Base-by-base conservation (phyloP, 2,888 invertebrate species). In the Notocelia uddmanniana region DNA sequence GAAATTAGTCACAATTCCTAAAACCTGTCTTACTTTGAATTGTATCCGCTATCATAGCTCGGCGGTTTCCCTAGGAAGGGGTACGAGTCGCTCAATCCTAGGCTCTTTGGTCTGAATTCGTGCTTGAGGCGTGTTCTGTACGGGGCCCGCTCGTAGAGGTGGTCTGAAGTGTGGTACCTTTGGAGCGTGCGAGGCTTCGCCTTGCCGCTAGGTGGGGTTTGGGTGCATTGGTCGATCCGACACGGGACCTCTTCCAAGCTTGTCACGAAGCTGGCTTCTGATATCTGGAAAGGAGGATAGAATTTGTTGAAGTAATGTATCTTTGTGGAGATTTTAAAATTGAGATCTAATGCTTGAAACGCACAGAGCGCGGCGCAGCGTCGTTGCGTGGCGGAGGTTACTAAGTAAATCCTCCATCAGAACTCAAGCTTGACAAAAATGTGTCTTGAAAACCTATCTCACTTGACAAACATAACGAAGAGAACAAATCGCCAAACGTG, bases 131-230 rank as follows among this genome's bases (percentile, higher is more conserved):
- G 79, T 52, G 85, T 77, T 72, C 84, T 83, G 81, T 87, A 84
- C 69, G 81, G 77, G 68, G 85, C 78, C 69, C 87, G 75, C 79
- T 89, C 90, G 85, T 87, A 89, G 76, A 91, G 79, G 84, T 93
- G 87, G 89, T 95, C 95, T 57, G 92, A 89, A 18, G 95, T 95
- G 85, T 94, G 90, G 82, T 94, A 93, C 84, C 95, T 88, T 86
- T 94, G 94, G 73, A 95, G 89, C 72, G 90, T 90, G 77, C 92
- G 87, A 74, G 95, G 94, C 75, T 89, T 86, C 52, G 85, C 77
- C 80, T 90, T 92, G 74, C 92, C 92, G 81, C 89, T 84, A 8
- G 93, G 92, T 0, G 93, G 93, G 31, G 93, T 93, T 81, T 93
- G 93, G 9, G 93, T 93, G 80, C 89, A 90, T 87, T 93, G 93